These are phyloP conservation scores for Iselma pallidipennis DNA, from an alignment of 2,888 invertebrate species.

Conservation along the genomic window DNA sequence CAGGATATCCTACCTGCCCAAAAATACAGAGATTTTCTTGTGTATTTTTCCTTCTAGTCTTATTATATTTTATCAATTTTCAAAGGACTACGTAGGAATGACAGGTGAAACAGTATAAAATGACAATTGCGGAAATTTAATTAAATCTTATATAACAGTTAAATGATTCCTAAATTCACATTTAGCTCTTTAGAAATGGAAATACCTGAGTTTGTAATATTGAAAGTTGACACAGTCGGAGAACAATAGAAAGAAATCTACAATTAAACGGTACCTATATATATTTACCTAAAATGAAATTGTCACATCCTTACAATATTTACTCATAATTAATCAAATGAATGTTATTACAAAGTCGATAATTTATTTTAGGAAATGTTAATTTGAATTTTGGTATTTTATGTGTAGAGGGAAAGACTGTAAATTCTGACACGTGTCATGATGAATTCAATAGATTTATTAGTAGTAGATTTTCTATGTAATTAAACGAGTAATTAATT, in stretches of 20 bases:
- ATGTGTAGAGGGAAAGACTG: constrained; percentile 13
- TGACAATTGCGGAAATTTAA: constrained; percentile 20
- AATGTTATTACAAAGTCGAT: not conserved
- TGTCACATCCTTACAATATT: constrained; percentile 23
- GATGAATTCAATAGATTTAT: not conserved
- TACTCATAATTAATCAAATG: not conserved
- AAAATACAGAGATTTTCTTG: not conserved
- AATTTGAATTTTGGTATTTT: not conserved
- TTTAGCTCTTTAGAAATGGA: constrained; percentile 12
- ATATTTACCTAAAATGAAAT: constrained; percentile 8
- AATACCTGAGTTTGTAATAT: constrained; percentile 6
- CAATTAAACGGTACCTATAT: constrained; percentile 10
- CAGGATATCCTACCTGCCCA: not conserved
- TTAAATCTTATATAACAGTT: constrained; percentile 19
- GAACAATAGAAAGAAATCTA: constrained; percentile 11
- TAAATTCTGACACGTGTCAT: constrained; percentile 11
- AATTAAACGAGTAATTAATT: not conserved
- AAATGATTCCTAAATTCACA: not conserved
- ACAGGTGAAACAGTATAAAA: constrained; percentile 10
- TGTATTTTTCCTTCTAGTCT: constrained; percentile 1
- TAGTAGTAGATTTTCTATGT: not conserved
- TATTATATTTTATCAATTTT: not conserved
- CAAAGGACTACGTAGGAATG: not conserved
- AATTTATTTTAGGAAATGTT: not conserved
- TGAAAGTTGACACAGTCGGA: constrained; percentile 1